phyloP scores from a whole-genome alignment of 2,113 vertebrate genomes.

The Nothoprocta perdicaria region DNA sequence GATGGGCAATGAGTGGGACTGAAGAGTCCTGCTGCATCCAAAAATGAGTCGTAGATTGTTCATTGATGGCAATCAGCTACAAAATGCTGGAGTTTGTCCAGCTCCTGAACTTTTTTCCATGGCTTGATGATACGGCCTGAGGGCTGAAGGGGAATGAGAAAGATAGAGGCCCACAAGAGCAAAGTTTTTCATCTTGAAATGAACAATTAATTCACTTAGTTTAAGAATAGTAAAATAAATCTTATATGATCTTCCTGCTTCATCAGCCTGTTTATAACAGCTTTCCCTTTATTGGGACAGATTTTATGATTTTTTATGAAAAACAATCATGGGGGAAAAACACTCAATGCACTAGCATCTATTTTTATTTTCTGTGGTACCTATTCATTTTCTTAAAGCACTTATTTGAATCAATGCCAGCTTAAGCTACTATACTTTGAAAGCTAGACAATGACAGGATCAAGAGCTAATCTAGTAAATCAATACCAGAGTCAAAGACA shows the following conservation, averaged over 20 bases:
- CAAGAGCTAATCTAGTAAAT: slow-evolving; percentile 58
- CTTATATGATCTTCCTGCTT: background rate
- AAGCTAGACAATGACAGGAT: slow-evolving; percentile 49
- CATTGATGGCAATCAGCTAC: background rate
- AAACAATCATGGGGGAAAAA: slow-evolving; percentile 36
- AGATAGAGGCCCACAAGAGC: background rate
- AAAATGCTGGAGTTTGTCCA: background rate
- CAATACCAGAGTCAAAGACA: slow-evolving; percentile 30
- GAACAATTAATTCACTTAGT: slow-evolving; percentile 22
- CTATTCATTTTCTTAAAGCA: slow-evolving; percentile 57
- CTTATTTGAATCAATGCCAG: slow-evolving; percentile 55
- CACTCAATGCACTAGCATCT: slow-evolving; percentile 72
- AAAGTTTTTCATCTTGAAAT: background rate
- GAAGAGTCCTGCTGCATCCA: background rate
- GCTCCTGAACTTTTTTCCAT: background rate
- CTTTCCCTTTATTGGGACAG: slow-evolving; percentile 69
- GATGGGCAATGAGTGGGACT: background rate
- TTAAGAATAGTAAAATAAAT: slow-evolving; percentile 51
- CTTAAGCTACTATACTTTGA: slow-evolving; percentile 47
- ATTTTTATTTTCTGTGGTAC: slow-evolving; percentile 69
- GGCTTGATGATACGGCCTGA: background rate
- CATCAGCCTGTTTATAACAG: slow-evolving; percentile 56
- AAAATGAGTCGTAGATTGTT: background rate
- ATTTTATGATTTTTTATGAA: slow-evolving; percentile 72
- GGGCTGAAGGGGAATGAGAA: background rate